Percentiles rank a stretch among this genome's conserved stretches.
Evolutionary conservation across 2,113 vertebrate species (phyloP).

Genomic region (Origma solitaria): DNA sequence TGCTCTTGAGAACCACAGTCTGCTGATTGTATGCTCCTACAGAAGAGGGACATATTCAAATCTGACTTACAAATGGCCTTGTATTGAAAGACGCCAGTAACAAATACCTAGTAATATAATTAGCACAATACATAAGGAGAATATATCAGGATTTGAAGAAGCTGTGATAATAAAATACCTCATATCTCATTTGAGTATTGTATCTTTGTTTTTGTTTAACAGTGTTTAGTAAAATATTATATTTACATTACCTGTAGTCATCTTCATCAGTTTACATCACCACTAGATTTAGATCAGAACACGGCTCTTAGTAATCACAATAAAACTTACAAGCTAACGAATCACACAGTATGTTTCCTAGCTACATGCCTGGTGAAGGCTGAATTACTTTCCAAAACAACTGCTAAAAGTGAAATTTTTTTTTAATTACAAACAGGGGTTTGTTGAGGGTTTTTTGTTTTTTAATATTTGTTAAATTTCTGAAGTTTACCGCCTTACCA

Average conservation of each 20-base stretch:
- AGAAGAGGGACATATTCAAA: not conserved
- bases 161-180: not conserved
- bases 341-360: not conserved
- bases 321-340: not conserved
- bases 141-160: not conserved
- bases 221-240: not conserved
- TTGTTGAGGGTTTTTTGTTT: not conserved
- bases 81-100: not conserved
- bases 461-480: not conserved
- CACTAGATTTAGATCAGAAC: not conserved
- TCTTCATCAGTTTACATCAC: not conserved
- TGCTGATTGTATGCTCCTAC: not conserved
- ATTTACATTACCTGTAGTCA: not conserved
- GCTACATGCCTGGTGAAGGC: not conserved
- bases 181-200: not conserved
- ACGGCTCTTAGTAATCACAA: not conserved
- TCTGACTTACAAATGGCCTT: not conserved
- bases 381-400: not conserved
- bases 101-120: not conserved
- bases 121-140: not conserved
- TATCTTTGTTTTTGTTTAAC: not conserved
- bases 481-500: not conserved
- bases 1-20: not conserved
- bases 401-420: not conserved
- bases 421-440: not conserved